Evolutionary conservation across 2,888 invertebrate genomes (phyloP).

Genomic region (Pristionchus entomophagus): DNA sequence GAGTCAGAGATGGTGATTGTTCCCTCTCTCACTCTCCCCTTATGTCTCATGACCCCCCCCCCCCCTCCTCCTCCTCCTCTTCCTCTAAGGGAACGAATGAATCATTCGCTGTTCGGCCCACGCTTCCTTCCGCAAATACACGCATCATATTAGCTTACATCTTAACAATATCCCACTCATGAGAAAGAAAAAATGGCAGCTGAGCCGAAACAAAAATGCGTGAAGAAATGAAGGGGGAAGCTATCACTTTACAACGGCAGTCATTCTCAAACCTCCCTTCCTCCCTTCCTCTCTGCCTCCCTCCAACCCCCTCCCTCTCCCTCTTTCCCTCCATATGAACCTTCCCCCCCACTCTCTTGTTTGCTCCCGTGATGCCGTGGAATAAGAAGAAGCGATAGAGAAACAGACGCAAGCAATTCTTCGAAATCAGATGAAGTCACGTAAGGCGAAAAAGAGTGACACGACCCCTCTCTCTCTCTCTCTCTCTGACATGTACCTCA

Average conservation of each 20-base stretch:
- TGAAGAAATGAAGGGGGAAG: constrained; percentile 25
- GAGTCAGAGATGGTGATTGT: constrained; percentile 5
- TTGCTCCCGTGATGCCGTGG: constrained; percentile 1
- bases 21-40: too few species aligned
- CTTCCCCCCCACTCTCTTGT: background rate
- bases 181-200: background rate
- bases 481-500: background rate
- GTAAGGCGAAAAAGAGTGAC: background rate
- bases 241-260: constrained; percentile 37
- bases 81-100: background rate
- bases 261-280: background rate
- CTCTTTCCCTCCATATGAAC: constrained; percentile 10
- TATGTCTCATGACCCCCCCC: background rate
- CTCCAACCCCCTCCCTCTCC: background rate
- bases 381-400: constrained; percentile 16
- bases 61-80: background rate
- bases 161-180: background rate
- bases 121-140: background rate
- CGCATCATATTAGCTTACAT: background rate
- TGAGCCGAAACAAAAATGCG: constrained; percentile 11
- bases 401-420: background rate
- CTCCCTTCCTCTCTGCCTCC: background rate
- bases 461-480: background rate
- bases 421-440: background rate
- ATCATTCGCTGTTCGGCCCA: background rate